phyloP scores from a whole-genome alignment of 2,888 invertebrate genomes.

The Cheiracanthium punctorium region DNA sequence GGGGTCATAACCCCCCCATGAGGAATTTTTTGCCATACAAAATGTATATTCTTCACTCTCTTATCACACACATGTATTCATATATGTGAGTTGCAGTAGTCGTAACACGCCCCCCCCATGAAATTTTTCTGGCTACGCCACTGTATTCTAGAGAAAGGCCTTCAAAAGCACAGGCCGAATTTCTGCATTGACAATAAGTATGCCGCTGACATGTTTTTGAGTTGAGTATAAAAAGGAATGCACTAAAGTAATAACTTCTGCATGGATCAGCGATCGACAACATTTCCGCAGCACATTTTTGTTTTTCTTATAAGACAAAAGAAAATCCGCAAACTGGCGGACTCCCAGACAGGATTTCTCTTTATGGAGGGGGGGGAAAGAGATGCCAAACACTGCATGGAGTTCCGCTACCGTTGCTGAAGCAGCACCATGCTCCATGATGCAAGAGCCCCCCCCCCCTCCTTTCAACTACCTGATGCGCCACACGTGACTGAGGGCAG shows the following conservation, averaged over 20 bases:
- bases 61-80: too few relatives aligned
- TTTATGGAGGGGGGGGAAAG: neutral
- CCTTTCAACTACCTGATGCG: neutral
- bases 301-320: neutral
- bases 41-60: too few relatives aligned
- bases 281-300: neutral
- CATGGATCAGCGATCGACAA: neutral
- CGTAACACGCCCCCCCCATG: too few relatives aligned
- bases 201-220: too few relatives aligned
- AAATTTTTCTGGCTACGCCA: too few relatives aligned
- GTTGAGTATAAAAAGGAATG: too few relatives aligned
- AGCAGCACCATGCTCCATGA: neutral
- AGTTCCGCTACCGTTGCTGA: constrained; percentile 4
- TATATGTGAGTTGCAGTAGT: too few relatives aligned
- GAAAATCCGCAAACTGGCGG: neutral
- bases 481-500: constrained; percentile 13
- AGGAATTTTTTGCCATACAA: too few relatives aligned
- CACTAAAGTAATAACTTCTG: neutral
- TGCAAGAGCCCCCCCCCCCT: neutral
- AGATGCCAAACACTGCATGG: neutral
- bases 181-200: too few relatives aligned
- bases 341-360: neutral
- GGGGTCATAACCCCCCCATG: too few relatives aligned
- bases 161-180: too few relatives aligned
- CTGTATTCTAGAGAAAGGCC: too few relatives aligned